Percentiles rank a stretch among this genome's conserved stretches.
Evolutionary conservation across 2,113 vertebrate genomes (phyloP).

Genomic region (human): GRCh38 chr5:24020001-24020500

Average conservation of each 20-base stretch:
- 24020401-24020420: background rate
- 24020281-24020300: background rate
- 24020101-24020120: background rate
- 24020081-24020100: background rate
- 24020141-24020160: background rate
- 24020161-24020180: background rate
- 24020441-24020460: background rate
- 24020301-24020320: background rate
- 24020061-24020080: background rate
- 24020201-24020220: background rate
- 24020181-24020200: background rate
- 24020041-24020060: background rate
- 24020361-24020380: background rate
- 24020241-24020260: background rate
- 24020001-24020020: background rate
- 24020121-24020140: background rate
- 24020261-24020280: background rate
- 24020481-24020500: background rate
- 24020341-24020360: background rate
- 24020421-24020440: background rate
- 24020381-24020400: background rate
- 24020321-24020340: background rate
- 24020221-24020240: background rate
- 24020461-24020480: background rate
- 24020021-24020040: background rate